These are phyloP conservation scores for Leuciscus waleckii DNA, from an alignment of 2,797 vertebrate genomes.

Conservation along the genomic window DNA sequence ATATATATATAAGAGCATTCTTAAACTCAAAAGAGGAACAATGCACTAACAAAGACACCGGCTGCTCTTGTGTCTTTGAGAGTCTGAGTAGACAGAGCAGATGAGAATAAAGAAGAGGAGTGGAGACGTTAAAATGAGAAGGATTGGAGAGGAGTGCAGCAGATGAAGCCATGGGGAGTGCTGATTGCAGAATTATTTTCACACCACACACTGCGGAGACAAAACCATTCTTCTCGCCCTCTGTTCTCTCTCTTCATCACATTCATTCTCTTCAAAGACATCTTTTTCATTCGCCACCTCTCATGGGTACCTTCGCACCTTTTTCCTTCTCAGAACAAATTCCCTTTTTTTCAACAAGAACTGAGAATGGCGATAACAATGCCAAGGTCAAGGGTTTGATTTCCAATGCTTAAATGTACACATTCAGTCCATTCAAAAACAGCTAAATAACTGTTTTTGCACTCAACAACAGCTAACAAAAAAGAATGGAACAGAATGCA, in stretches of 20 bases:
- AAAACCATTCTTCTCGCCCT: conserved; percentile 10
- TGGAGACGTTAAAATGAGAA: conserved; percentile 30
- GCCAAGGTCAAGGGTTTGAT: not conserved
- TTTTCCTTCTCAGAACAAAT: not conserved
- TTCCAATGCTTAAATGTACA: not conserved
- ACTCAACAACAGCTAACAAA: not conserved
- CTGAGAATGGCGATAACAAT: not conserved
- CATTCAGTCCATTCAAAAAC: not conserved
- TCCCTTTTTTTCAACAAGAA: not conserved
- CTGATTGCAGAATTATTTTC: conserved; percentile 45
- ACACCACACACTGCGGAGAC: conserved; percentile 27
- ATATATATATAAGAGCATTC: conserved; percentile 23
- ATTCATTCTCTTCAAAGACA: conserved; percentile 23
- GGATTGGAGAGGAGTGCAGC: conserved; percentile 18
- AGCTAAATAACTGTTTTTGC: not conserved
- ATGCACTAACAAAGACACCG: not conserved
- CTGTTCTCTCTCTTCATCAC: conserved; percentile 20
- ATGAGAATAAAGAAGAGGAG: conserved; percentile 21
- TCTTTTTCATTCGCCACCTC: not conserved
- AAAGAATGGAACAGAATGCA: conserved; percentile 2
- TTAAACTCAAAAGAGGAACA: conserved; percentile 20
- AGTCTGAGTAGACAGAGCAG: not conserved
- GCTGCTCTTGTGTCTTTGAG: conserved; percentile 1
- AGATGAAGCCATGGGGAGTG: conserved; percentile 27
- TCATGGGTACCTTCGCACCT: not conserved